Conservation (phyloP, 2,888 invertebrate species). For the Nudaria mundana region DNA sequence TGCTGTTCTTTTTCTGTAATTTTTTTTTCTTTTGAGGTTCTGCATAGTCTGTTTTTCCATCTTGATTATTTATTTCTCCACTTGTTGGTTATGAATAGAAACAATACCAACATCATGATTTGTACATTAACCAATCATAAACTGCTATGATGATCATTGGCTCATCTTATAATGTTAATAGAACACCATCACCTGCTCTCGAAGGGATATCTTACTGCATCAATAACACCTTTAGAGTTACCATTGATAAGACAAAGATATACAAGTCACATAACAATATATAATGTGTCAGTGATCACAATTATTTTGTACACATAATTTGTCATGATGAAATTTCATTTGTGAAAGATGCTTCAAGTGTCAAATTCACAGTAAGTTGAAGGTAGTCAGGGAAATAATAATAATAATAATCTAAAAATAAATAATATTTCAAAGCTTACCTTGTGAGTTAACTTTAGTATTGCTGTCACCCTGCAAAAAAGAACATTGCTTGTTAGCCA, state of each 20-base stretch:
- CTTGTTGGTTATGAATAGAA: constrained; percentile 23
- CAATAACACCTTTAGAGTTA: constrained; percentile 6
- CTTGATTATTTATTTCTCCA: constrained; percentile 23
- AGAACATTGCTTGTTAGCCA: constrained; percentile 20
- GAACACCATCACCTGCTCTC: constrained; percentile 6
- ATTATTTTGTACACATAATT: background rate
- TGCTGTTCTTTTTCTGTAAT: constrained; percentile 29
- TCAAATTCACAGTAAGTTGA: background rate
- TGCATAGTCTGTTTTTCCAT: constrained; percentile 28
- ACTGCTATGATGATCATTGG: constrained; percentile 9
- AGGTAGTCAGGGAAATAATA: too few relatives aligned
- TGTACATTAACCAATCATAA: constrained; percentile 16
- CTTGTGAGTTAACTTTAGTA: constrained; percentile 73
- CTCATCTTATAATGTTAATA: constrained; percentile 4
- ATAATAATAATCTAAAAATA: background rate
- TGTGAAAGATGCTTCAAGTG: background rate
- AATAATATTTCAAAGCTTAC: constrained; percentile 64
- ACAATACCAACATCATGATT: constrained; percentile 17
- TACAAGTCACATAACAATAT: background rate
- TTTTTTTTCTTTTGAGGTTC: constrained; percentile 23
- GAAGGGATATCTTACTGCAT: constrained; percentile 4
- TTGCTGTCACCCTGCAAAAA: constrained; percentile 80
- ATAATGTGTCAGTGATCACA: constrained; percentile 1
- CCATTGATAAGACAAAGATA: background rate
- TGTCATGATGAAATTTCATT: background rate